Conservation (phyloP, 1,140 invertebrate genomes). For the Rhopalosiphum padi region DNA sequence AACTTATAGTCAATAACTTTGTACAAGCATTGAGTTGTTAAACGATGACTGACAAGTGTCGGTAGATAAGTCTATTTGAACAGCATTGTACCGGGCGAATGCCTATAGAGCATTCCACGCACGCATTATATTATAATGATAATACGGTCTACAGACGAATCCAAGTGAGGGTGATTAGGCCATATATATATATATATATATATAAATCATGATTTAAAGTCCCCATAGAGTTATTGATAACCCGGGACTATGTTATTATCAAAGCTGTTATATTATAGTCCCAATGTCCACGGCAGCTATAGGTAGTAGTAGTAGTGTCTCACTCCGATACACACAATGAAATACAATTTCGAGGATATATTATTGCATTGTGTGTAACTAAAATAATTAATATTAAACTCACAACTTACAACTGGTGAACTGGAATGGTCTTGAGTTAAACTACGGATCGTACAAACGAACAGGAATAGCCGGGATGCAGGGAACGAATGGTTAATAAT, state of each 20-base stretch:
- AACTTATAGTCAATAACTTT: background rate
- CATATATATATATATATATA: background rate
- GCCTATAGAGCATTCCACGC: background rate
- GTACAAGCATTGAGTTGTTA: background rate
- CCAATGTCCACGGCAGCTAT: background rate
- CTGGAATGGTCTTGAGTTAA: background rate
- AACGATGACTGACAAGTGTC: conserved; percentile 1
- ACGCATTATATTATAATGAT: background rate
- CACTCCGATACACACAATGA: background rate
- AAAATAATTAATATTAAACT: conserved; percentile 20
- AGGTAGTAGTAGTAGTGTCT: background rate
- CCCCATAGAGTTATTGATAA: background rate
- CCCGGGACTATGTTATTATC: background rate
- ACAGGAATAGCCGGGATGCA: background rate
- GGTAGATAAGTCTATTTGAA: background rate
- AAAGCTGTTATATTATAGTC: background rate
- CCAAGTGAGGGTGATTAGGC: background rate
- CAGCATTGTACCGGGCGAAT: background rate
- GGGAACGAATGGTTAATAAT: background rate
- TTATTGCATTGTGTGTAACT: background rate
- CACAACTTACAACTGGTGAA: background rate
- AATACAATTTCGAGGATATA: background rate
- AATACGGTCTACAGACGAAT: background rate
- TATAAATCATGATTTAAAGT: background rate
- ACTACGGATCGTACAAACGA: background rate